These are phyloP conservation scores for Botrylloides violaceus DNA, from an alignment of 23 tunicate species.

Conservation along the genomic window DNA sequence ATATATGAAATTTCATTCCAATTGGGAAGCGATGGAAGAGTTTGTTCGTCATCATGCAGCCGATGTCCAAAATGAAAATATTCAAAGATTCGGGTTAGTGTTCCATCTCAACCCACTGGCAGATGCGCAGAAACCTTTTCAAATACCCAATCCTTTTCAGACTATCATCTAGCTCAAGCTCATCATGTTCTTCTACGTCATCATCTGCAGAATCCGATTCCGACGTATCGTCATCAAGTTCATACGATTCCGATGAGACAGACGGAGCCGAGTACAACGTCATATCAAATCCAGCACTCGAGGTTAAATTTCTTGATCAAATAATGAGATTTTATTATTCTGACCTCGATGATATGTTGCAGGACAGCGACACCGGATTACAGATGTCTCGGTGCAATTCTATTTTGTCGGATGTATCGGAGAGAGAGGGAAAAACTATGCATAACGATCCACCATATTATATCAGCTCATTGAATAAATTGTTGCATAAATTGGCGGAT, in stretches of 20 bases:
- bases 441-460: constrained; percentile 17
- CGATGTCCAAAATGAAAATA: neutral
- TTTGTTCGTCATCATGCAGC: neutral
- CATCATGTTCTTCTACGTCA: constrained; percentile 1
- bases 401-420: no score
- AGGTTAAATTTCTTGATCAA: no score
- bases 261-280: neutral
- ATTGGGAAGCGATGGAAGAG: neutral
- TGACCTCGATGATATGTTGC: no score
- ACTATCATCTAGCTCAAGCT: neutral
- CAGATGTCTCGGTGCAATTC: no score
- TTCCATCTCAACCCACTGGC: neutral
- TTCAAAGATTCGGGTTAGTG: neutral
- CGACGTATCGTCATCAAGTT: neutral
- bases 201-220: constrained; percentile 4
- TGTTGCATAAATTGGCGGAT: constrained; percentile 22
- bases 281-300: neutral
- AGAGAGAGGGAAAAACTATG: neutral
- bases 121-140: neutral
- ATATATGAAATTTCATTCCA: neutral
- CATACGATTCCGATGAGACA: neutral
- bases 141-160: neutral
- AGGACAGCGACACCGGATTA: no score
- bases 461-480: constrained; percentile 8
- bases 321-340: no score